Evolutionary conservation across 1,140 invertebrate species (phyloP), one percentile per base, ranked within the genome.

Genomic region (Gonioctena quinquepunctata): DNA sequence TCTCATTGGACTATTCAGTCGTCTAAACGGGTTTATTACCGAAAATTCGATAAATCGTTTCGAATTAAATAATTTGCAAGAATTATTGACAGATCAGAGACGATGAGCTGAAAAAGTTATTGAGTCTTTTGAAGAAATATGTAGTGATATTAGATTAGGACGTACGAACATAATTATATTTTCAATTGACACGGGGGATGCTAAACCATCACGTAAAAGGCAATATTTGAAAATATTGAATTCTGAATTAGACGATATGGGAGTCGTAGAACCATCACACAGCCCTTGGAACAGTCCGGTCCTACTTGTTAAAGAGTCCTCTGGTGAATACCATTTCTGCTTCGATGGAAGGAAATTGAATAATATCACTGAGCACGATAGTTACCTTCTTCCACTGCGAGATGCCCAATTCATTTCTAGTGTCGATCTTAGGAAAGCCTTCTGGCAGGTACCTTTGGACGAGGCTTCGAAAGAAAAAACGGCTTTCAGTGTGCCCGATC

Each of bases 331-430:
- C 33, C 18, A 80, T 2, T 78, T 83, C 67, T 82, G 79, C 59
- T 70, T 83, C 4, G 82, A 85, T 54, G 77, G 77, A 19, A 52
- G 82, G 1, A 80, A 77, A 68, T 25, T 84, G 5, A 85, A 84
- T 59, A 66, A 76, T 2, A 54, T 83, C 0, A 82, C 83, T 0
- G 76, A 70, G 11, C 69, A 70, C 28, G 76, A 78, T 48, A 16
- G 57, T 11, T 79, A 76, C n/a, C 76, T 74, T 19, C 25, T 75
- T n/a, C 60, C 66, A 5, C 64, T 81, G 6, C 56, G 61, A 23
- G 73, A 79, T 57, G 77, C 82, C 5, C 73, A 67, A 25, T 83
- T 63, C 68, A 69, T 84, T 6, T 77, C 76, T 1, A 71, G 73
- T 3, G 73, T 83, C 5, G 83, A 84, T 76, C 65, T 84, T 16